phyloP scores from a whole-genome alignment of 37 sponge, comb jelly and placozoan species.

The Spongilla lacustris region DNA sequence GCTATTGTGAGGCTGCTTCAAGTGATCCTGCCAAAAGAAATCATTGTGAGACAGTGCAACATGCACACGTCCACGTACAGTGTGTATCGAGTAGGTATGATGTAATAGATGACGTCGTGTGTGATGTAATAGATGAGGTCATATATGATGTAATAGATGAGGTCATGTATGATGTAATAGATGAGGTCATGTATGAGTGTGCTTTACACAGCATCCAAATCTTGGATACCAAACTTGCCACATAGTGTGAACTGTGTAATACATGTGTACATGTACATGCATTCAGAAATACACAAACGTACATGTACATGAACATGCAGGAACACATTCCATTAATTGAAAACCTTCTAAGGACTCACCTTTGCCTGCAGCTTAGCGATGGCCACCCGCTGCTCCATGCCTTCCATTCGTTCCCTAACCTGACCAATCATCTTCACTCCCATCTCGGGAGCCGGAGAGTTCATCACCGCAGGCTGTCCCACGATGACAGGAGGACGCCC shows the following conservation, averaged over 20 bases:
- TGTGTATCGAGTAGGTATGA: too few relatives aligned
- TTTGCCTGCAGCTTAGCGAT: slow-evolving; percentile 60
- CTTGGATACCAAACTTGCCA: too few relatives aligned
- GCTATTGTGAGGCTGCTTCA: not conserved
- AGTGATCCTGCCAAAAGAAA: not conserved
- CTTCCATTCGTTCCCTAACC: slow-evolving; percentile 39
- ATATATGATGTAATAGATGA: too few relatives aligned
- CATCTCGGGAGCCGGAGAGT: slow-evolving; percentile 20
- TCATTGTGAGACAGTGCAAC: too few relatives aligned
- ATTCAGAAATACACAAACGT: not conserved
- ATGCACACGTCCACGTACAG: too few relatives aligned
- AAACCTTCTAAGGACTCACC: slow-evolving; percentile 25
- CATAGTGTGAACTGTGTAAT: too few relatives aligned
- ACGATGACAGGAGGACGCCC: not conserved
- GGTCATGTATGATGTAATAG: too few relatives aligned
- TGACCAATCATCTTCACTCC: not conserved
- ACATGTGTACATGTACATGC: not conserved
- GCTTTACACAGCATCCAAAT: too few relatives aligned
- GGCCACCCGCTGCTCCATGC: slow-evolving; percentile 48
- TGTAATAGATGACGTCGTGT: too few relatives aligned
- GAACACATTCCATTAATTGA: too few relatives aligned
- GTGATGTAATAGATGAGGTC: too few relatives aligned
- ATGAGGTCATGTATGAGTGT: too few relatives aligned
- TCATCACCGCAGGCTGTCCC: not conserved
- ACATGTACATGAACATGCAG: not conserved